phyloP scores from a whole-genome alignment of 2,888 invertebrate genomes.

The Aquatica leii region DNA sequence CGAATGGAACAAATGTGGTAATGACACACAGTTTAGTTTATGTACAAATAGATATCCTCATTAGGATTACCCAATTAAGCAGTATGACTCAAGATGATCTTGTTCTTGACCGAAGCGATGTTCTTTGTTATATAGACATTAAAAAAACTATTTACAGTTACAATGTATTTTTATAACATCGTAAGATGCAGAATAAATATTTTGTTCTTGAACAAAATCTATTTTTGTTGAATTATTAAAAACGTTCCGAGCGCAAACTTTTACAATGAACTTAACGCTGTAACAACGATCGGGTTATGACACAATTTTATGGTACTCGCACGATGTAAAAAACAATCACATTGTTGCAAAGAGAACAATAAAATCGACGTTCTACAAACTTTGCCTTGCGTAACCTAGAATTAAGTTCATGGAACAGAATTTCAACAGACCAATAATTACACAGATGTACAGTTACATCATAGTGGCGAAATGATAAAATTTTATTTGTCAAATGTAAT shows the following conservation, averaged over 20 bases:
- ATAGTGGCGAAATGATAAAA: not conserved
- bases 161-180: too few species aligned
- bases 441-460: constrained; percentile 14
- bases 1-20: not conserved
- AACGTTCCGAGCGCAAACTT: too few species aligned
- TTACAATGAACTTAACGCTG: not conserved
- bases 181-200: too few species aligned
- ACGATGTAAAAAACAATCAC: constrained; percentile 19
- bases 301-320: constrained; percentile 15
- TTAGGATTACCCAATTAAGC: not conserved
- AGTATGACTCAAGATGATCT: not conserved
- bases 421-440: constrained; percentile 14
- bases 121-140: not conserved
- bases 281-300: constrained; percentile 12
- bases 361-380: constrained; percentile 25
- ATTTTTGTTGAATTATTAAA: too few species aligned
- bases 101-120: not conserved
- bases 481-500: not conserved
- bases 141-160: too few species aligned
- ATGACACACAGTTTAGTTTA: too few species aligned
- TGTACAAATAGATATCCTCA: not conserved
- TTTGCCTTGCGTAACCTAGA: constrained; percentile 19
- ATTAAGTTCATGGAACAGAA: constrained; percentile 18
- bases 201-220: too few species aligned
- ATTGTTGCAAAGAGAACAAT: constrained; percentile 23